Evolutionary conservation across 2,888 invertebrate genomes (phyloP), one percentile per base, ranked within the genome.

Genomic region (Scrobipalpa costella): DNA sequence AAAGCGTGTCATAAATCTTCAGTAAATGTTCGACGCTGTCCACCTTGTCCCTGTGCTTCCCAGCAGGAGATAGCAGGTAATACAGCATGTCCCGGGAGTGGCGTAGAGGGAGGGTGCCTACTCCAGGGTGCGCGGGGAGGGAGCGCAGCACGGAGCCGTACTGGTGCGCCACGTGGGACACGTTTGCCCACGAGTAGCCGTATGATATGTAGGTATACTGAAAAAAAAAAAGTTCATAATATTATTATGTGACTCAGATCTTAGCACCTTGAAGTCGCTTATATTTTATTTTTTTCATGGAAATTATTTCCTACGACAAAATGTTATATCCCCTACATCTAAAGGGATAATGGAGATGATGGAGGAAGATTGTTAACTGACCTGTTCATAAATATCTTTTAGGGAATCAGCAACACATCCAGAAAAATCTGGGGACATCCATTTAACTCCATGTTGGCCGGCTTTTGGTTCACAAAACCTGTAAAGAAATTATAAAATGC

Each of bases 341-440:
- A n/a, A n/a, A n/a, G n/a, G n/a, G n/a, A n/a, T n/a, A n/a, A n/a
- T n/a, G n/a, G n/a, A n/a, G n/a, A 15, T 33, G n/a, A n/a, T 33
- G 15, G 15, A 44, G 5, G 5, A 7, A 2, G 27, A 13, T 1
- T 9, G 5, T 8, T 33, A 1, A 19, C 50, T 50, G 82, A 95
- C 95, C 85, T 94, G 93, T 72, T 93, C 92, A 75, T 94, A 94
- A 68, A 94, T 93, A 72, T 92, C 85, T 61, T 92, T 84, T 36
- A 96, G 80, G 0, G 94, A 92, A 73, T 94, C 93, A 34, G 94
- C 93, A 27, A 95, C 88, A 77, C 97, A 97, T 19, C 92, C 91
- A 0, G 96, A 95, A 78, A 96, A 96, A 80, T 96, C 95, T 0
- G 96, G 95, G 55, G 92, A 83, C 71, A 93, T 92, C 97, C 97